A percentile compares a stretch with the other conserved stretches of the same genome.
phyloP scores from a whole-genome alignment of 2,888 invertebrate species.

The Nipponacmea schrenckii region DNA sequence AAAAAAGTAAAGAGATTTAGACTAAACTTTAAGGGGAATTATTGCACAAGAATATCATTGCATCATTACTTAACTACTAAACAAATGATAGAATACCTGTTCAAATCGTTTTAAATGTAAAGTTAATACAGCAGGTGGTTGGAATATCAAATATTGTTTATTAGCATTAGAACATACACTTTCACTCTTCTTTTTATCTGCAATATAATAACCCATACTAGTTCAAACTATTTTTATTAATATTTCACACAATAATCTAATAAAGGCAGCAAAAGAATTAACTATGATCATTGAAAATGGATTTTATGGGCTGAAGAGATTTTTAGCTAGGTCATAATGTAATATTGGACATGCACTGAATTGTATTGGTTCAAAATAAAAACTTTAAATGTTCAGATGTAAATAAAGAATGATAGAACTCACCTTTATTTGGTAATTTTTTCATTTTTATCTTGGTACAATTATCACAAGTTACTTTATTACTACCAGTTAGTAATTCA shows the following conservation, averaged over 20 bases:
- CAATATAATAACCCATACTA: constrained; percentile 22
- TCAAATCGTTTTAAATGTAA: constrained; percentile 96
- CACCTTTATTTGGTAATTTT: constrained; percentile 25
- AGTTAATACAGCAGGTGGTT: constrained; percentile 92
- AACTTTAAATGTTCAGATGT: no score
- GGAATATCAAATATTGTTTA: constrained; percentile 78
- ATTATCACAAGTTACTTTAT: constrained; percentile 91
- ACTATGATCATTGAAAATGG: no score
- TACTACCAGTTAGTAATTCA: constrained; percentile 89
- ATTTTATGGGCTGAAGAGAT: no score
- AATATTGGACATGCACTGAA: no score
- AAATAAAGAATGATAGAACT: background rate
- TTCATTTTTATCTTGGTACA: constrained; percentile 74
- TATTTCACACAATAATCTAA: no score
- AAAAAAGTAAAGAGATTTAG: background rate
- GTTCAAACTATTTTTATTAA: no score
- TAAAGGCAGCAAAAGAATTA: background rate
- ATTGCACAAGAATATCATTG: no score
- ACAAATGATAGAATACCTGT: constrained; percentile 71
- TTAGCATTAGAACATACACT: constrained; percentile 69
- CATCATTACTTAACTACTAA: no score
- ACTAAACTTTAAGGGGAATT: no score
- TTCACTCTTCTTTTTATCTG: constrained; percentile 50
- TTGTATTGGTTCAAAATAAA: no score
- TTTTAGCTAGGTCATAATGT: no score